Evolutionary conservation across 2,888 invertebrate genomes (phyloP).

Genomic region (Neria commutata): DNA sequence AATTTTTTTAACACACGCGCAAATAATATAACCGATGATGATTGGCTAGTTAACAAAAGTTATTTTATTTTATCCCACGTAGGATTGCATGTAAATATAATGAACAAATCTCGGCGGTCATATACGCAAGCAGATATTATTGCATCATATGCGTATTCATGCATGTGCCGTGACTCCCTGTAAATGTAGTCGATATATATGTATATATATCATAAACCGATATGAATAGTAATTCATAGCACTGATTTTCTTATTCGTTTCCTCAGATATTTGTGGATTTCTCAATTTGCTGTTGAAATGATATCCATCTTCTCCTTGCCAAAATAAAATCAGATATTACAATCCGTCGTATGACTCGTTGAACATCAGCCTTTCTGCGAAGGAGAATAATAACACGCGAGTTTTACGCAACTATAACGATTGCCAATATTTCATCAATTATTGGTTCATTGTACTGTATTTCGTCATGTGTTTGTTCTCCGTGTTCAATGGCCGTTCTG

Average conservation of each 20-base stretch:
- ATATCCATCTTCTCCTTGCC: not conserved
- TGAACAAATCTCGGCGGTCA: constrained; percentile 5
- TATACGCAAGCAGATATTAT: constrained; percentile 3
- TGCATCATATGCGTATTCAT: too few relatives aligned
- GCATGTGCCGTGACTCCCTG: too few relatives aligned
- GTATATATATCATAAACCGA: not conserved
- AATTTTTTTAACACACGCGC: constrained; percentile 39
- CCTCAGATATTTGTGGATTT: not conserved
- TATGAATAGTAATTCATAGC: not conserved
- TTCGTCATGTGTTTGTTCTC: not conserved
- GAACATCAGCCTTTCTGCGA: too few relatives aligned
- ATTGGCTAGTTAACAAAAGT: not conserved
- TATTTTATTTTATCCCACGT: constrained; percentile 6
- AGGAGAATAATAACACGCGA: not conserved
- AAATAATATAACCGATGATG: constrained; percentile 11
- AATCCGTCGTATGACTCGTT: not conserved
- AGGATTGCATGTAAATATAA: constrained; percentile 11
- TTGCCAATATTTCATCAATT: not conserved
- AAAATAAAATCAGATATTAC: not conserved
- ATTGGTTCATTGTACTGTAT: not conserved
- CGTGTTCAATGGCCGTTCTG: not conserved
- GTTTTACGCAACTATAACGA: not conserved
- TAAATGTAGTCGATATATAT: too few relatives aligned
- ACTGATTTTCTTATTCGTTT: not conserved
- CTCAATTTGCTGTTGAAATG: not conserved